Evolutionary conservation across 1,140 invertebrate species (phyloP), one percentile per base, ranked within the genome.

Genomic region (Drosophila serrata): DNA sequence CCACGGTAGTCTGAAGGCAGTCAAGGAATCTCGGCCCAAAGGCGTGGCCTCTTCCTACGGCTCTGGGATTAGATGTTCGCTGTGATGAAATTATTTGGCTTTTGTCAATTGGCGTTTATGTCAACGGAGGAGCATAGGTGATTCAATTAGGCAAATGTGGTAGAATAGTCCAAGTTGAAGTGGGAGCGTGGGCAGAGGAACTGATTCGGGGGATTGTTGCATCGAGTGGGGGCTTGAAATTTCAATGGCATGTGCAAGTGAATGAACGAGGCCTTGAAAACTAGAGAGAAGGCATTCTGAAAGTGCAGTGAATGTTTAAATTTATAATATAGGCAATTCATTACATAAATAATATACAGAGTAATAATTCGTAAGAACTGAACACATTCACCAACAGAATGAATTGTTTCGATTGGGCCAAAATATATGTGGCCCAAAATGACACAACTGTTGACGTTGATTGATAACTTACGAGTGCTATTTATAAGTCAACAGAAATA

Each of bases 131-230:
- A 49, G 70, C 73, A 84, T 90, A 87, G 19, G 51, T 55, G 51
- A 84, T 90, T 87, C 84, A 87, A 87, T 87, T 87, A 87, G 42
- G 61, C 37, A 46, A 69, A 75, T 67, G 65, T 45, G 35, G 62
- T 8, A 33, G 64, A 42, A 35, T 53, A 58, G 35, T 40, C 31
- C 58, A 33, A 51, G 31, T 46, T 39, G 29, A 43, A 49, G 29
- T 19, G 24, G 37, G 39, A 13, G 24, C 43, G 57, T 63, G 49
- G 48, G 74, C 4, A 59, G 74, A 48, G 37, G 55, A 53, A 45
- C 73, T 22, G 61, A 76, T 65, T 67, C 74, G 45, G 61, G 37
- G 49, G 64, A 58, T 39, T 70, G 40, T 13, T 70, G 65, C 35
- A 58, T 19, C n/a, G 35, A 76, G 61, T 58, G 74, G 62, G 73